Evolutionary conservation across 2,888 invertebrate species (phyloP).

Genomic region (Saturnia pavonia): DNA sequence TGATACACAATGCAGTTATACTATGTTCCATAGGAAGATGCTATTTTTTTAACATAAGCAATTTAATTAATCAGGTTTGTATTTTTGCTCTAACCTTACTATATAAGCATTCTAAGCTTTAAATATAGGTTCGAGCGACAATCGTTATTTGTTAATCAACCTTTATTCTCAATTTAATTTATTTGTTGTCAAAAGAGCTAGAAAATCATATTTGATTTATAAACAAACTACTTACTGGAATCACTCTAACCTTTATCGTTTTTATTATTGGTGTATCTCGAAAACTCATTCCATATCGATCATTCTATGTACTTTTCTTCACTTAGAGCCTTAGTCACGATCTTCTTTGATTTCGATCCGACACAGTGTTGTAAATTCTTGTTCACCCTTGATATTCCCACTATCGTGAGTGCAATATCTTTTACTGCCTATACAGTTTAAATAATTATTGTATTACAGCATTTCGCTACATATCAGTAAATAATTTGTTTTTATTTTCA

Average conservation of each 20-base stretch:
- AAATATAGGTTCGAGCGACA: background rate
- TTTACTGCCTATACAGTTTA: constrained; percentile 16
- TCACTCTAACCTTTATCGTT: background rate
- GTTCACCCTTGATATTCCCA: constrained; percentile 38
- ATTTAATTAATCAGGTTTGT: background rate
- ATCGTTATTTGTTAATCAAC: background rate
- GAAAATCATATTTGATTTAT: background rate
- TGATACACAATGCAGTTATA: background rate
- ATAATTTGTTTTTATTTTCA: background rate
- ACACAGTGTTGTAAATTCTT: constrained; percentile 41
- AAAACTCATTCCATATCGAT: background rate
- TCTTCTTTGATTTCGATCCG: constrained; percentile 48
- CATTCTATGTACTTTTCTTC: constrained; percentile 28
- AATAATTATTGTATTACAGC: constrained; percentile 13
- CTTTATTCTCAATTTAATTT: background rate
- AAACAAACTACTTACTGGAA: background rate
- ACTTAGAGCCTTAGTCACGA: constrained; percentile 55
- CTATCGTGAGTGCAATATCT: constrained; percentile 24
- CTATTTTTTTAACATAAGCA: background rate
- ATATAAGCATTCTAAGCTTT: background rate
- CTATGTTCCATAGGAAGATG: background rate
- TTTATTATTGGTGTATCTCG: background rate
- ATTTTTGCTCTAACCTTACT: background rate
- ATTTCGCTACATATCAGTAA: background rate
- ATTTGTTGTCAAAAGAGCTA: background rate